Evolutionary conservation across 2,888 invertebrate genomes (phyloP).

Genomic region (Leucozona laternaria): DNA sequence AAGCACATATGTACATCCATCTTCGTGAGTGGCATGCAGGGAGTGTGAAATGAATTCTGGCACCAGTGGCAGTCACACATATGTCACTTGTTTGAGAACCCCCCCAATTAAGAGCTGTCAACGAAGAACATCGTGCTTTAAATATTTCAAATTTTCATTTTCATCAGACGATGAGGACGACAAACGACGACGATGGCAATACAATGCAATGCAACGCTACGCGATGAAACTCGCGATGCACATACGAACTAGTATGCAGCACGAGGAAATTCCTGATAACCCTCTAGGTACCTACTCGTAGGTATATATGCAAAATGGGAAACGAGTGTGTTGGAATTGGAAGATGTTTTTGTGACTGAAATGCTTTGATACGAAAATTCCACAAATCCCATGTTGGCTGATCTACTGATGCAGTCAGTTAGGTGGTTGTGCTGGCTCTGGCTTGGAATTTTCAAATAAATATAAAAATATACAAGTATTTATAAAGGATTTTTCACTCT

Average conservation of each 20-base stretch:
- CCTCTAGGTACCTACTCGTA: neutral
- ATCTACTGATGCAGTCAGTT: constrained; percentile 30
- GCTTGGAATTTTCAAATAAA: constrained; percentile 48
- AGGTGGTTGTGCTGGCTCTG: constrained; percentile 55
- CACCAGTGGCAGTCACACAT: constrained; percentile 61
- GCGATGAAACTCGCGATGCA: constrained; percentile 53
- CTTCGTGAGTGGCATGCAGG: constrained; percentile 10
- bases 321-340: constrained; percentile 11
- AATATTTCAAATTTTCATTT: constrained; percentile 75
- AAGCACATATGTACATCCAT: neutral
- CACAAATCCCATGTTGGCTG: constrained; percentile 37
- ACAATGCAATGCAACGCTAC: neutral
- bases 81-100: constrained; percentile 71
- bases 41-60: constrained; percentile 67
- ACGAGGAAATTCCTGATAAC: constrained; percentile 51
- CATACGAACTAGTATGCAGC: constrained; percentile 14
- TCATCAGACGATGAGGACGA: constrained; percentile 44
- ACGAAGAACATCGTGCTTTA: constrained; percentile 73
- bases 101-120: constrained; percentile 75
- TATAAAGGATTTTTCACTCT: constrained; percentile 35
- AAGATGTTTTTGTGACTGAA: constrained; percentile 22
- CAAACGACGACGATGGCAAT: neutral
- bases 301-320: constrained; percentile 36
- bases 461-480: neutral
- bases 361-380: constrained; percentile 41